Evolutionary conservation across 2,888 invertebrate genomes (phyloP).

Genomic region (Creontiades dilutus): DNA sequence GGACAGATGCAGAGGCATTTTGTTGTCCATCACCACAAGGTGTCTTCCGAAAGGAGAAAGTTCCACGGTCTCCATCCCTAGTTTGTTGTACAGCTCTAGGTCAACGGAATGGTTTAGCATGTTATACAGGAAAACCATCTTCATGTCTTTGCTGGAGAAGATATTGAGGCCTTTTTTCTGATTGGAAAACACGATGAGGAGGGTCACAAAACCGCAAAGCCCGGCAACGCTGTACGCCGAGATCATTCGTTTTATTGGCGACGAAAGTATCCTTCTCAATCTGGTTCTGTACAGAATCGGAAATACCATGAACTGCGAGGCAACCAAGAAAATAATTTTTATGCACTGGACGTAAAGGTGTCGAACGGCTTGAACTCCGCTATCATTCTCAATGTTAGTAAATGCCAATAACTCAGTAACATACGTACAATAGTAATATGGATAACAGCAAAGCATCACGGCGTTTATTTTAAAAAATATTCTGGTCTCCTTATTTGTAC

Average conservation of each 20-base stretch:
- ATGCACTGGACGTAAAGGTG: background rate
- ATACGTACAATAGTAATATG: background rate
- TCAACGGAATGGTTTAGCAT: background rate
- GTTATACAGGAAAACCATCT: background rate
- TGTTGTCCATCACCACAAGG: background rate
- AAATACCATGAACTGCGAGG: background rate
- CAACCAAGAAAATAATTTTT: background rate
- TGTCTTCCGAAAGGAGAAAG: background rate
- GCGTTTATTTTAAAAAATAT: background rate
- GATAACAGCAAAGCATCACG: background rate
- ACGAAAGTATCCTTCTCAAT: background rate
- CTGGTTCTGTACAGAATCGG: background rate
- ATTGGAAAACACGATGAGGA: background rate
- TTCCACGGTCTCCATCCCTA: background rate
- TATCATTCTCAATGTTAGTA: background rate
- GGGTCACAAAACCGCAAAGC: background rate
- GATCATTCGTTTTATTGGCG: background rate
- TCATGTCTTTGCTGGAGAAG: background rate
- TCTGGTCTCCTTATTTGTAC: background rate
- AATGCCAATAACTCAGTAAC: background rate
- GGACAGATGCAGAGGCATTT: background rate
- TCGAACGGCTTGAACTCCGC: background rate
- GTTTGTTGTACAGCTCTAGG: background rate
- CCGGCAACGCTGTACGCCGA: background rate
- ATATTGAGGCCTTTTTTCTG: background rate